These are phyloP conservation scores for Cetoscarus ocellatus DNA, from an alignment of 2,797 vertebrate genomes.

Conservation along the genomic window DNA sequence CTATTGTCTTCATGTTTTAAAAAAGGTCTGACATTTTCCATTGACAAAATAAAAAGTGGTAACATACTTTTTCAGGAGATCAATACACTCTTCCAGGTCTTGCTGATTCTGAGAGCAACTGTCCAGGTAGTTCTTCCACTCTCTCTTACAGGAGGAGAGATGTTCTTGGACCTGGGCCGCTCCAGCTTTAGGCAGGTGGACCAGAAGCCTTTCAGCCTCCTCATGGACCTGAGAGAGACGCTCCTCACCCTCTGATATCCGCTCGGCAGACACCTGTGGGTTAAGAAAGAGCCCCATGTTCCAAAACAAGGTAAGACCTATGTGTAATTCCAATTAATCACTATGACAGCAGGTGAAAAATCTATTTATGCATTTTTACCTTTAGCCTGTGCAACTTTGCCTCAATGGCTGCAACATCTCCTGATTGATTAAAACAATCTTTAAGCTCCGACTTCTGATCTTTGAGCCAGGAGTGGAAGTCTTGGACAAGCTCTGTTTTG, in stretches of 20 bases:
- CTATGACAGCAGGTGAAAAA: not conserved
- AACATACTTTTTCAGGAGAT: slow-evolving; percentile 82
- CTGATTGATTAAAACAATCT: slow-evolving; percentile 86
- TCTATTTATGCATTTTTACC: slow-evolving; percentile 77
- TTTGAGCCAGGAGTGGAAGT: slow-evolving; percentile 91
- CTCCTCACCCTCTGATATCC: slow-evolving; percentile 83
- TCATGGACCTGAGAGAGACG: slow-evolving; percentile 86
- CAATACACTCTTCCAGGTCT: slow-evolving; percentile 87
- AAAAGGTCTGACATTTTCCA: too few relatives aligned
- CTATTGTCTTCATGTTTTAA: too few relatives aligned
- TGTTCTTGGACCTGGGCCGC: slow-evolving; percentile 89
- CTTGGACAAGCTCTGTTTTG: slow-evolving; percentile 88
- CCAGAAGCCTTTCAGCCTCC: slow-evolving; percentile 88
- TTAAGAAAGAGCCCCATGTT: slow-evolving; percentile 1
- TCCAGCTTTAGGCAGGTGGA: slow-evolving; percentile 87
- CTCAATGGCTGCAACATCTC: slow-evolving; percentile 85
- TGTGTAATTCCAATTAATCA: not conserved
- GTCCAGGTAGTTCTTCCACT: slow-evolving; percentile 88
- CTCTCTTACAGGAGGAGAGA: slow-evolving; percentile 87
- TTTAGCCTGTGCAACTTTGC: slow-evolving; percentile 89
- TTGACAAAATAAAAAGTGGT: too few relatives aligned
- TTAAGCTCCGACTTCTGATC: slow-evolving; percentile 85
- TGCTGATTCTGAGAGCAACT: slow-evolving; percentile 87
- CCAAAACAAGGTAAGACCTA: not conserved
- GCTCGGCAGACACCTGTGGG: slow-evolving; percentile 85